Evolutionary conservation across 2,888 invertebrate species (phyloP).

Genomic region (Apoderus coryli): DNA sequence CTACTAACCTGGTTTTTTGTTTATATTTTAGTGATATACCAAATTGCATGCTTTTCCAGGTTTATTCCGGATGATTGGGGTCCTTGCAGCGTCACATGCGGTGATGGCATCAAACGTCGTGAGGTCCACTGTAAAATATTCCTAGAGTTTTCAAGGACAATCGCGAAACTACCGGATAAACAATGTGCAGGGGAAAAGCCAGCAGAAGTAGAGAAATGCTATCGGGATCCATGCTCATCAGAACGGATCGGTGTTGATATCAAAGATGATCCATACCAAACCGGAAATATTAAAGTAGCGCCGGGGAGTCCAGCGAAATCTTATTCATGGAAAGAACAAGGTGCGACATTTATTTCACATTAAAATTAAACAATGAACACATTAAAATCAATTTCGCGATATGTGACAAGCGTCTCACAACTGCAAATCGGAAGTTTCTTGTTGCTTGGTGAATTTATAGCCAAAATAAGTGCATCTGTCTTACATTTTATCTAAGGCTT

Average conservation of each 20-base stretch:
- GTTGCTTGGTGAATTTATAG: no score
- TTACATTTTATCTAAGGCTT: no score
- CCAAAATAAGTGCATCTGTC: no score
- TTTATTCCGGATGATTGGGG: conserved; percentile 90
- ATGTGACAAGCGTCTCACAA: no score
- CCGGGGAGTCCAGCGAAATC: conserved; percentile 49
- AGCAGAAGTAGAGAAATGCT: conserved; percentile 64
- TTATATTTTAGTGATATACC: conserved; percentile 1
- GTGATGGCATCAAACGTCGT: conserved; percentile 73
- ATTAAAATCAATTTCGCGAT: no score
- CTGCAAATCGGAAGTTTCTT: no score
- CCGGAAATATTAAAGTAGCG: conserved; percentile 22
- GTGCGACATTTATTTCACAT: no score
- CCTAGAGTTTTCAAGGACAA: conserved; percentile 78
- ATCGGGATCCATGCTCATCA: conserved; percentile 58
- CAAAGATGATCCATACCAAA: conserved; percentile 34
- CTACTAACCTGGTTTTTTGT: no score
- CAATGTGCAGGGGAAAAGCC: conserved; percentile 82
- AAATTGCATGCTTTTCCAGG: conserved; percentile 37
- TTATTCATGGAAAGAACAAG: conserved; percentile 79
- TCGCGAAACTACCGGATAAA: conserved; percentile 74
- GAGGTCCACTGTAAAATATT: conserved; percentile 91
- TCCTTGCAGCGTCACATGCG: conserved; percentile 73
- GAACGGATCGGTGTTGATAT: conserved; percentile 33
- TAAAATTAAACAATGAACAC: no score